A percentile compares a stretch with the other conserved stretches of the same genome.
phyloP scores from a whole-genome alignment of 2,797 vertebrate species.

The Onychomys leucogaster region DNA sequence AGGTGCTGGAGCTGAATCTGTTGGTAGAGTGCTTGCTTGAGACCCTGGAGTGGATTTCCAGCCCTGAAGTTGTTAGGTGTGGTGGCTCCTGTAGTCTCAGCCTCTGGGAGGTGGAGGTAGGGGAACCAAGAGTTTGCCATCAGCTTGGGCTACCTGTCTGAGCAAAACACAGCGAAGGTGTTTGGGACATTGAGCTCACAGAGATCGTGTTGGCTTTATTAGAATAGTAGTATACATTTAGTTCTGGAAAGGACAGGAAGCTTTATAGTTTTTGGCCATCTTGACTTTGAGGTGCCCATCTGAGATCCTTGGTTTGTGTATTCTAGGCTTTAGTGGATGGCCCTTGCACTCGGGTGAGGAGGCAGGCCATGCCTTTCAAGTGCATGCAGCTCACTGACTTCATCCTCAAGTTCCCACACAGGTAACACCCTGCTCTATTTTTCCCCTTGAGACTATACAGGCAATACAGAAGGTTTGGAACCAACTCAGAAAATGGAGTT shows the following conservation, averaged over 20 bases:
- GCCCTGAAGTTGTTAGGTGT: neutral
- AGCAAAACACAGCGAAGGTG: too few relatives aligned
- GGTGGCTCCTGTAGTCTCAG: neutral
- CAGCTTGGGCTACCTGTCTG: neutral
- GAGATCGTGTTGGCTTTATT: neutral
- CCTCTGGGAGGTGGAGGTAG: neutral
- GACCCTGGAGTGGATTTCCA: too few relatives aligned
- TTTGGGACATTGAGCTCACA: neutral
- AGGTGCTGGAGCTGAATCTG: neutral
- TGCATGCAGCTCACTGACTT: slow-evolving; percentile 99
- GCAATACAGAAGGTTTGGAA: neutral
- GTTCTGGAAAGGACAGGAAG: too few relatives aligned
- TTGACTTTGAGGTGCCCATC: neutral
- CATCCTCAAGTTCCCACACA: slow-evolving; percentile 97
- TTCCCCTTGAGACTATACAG: neutral
- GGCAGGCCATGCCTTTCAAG: slow-evolving; percentile 98
- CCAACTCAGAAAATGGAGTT: neutral
- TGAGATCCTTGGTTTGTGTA: accelerated
- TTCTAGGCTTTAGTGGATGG: slow-evolving; percentile 96
- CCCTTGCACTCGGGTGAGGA: slow-evolving; percentile 96
- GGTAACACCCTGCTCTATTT: slow-evolving; percentile 86
- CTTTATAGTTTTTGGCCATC: neutral
- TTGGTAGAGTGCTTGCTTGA: neutral
- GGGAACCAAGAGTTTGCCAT: neutral
- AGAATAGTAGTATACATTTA: neutral